Base-by-base conservation (phyloP, 2,113 vertebrate genomes). In the Amblyornis subalaris region DNA sequence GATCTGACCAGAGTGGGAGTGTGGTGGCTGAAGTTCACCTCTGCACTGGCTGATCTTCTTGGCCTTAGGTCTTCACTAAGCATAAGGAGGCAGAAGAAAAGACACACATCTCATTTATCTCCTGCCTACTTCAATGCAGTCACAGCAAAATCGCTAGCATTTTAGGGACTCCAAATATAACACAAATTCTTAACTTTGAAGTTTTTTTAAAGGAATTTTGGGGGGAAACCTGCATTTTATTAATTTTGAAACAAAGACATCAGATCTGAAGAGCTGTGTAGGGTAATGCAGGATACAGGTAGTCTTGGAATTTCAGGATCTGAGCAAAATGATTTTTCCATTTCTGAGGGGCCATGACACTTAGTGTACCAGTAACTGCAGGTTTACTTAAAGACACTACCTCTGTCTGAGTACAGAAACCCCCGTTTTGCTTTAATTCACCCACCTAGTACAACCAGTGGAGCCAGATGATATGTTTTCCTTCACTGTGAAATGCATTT, bases 401-500 rank as follows among this genome's bases (percentile, higher is more conserved):
- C 42, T 66, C 47, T 85, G 21, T 31, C 36, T 92, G 13, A 77
- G 29, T 48, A 81, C 35, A 9, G 48, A 85, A 93, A 19, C 16
- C 29, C 24, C 85, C 4, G 47, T 12, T 91, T 87, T 84, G 8
- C 48, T 79, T 86, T 73, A 94, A 84, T 85, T 88, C 38, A n/a
- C 40, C 33, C 19, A 65, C 55, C 50, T 62, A 55, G 22, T 89
- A 87, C n/a, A 94, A 66, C 24, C 28, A 51, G 28, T 48, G 57
- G 50, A 85, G 48, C 29, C 72, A 80, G 64, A 65, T 87, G 67
- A 95, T 79, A 54, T 35, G 73, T 72, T 85, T 83, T 26, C 50
- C 33, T 90, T 79, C 66, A 40, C 66, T 92, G 65, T 78, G 76
- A 95, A 96, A 88, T 54, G 45, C 48, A 74, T 71, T 88, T 94